phyloP scores from a whole-genome alignment of 2,797 vertebrate species.

The Nannoperca australis region DNA sequence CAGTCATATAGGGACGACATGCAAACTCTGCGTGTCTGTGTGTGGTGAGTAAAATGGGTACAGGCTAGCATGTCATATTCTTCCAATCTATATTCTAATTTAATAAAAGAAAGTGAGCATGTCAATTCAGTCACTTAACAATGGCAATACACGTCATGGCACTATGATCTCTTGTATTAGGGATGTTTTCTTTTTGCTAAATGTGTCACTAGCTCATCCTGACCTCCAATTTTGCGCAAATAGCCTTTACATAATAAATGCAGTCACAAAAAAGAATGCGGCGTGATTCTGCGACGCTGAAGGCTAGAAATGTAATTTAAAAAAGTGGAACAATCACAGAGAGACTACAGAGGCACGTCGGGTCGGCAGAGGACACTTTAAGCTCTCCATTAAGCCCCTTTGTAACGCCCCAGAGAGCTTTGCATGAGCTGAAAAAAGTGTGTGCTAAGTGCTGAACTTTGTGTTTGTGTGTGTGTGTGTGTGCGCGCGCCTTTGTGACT shows the following conservation, averaged over 20 bases:
- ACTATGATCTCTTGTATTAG: neutral
- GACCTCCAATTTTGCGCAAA: neutral
- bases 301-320: conserved; percentile 59
- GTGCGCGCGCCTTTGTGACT: conserved; percentile 8
- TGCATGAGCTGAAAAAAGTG: conserved; percentile 26
- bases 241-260: conserved; percentile 39
- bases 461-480: conserved; percentile 26
- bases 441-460: conserved; percentile 11
- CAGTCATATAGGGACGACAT: neutral
- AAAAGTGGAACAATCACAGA: conserved; percentile 68
- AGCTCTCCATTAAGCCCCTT: conserved; percentile 53
- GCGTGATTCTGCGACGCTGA: conserved; percentile 13
- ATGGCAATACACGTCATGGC: neutral
- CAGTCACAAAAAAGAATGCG: conserved; percentile 23
- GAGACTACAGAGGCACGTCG: conserved; percentile 48
- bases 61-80: neutral
- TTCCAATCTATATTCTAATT: neutral
- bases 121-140: conserved; percentile 13
- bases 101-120: conserved; percentile 15
- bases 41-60: neutral
- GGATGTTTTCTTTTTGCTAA: neutral
- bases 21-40: neutral
- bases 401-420: conserved; percentile 39
- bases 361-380: conserved; percentile 48
- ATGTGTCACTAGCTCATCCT: neutral